Base-by-base conservation (phyloP, 2,888 invertebrate genomes). In the Clistopyga incitator region DNA sequence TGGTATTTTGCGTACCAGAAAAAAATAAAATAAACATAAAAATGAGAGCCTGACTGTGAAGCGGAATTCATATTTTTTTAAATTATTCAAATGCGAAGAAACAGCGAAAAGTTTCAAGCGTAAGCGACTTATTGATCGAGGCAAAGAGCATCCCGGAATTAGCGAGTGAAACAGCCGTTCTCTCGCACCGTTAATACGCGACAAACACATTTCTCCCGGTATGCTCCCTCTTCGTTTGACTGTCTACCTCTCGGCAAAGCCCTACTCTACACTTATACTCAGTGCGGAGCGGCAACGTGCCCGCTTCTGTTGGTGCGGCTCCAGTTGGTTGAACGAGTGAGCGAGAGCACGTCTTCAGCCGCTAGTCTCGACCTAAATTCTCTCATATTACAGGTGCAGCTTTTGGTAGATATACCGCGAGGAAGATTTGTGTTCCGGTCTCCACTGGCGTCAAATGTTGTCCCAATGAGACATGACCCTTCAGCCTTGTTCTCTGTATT, bases 351-450 rank as follows among this genome's bases (percentile, higher is more conserved):
- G 34, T 38, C 64, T 38, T 34, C 64, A 42, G 34, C 3, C 50
- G 50, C 50, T 50, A 0, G 29, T 29, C 50, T 29, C 68, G 68
- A 68, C 68, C 68, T 52, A 50, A 68, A 68, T 68, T 50, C 52
- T 50, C 68, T 50, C 20, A 50, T 52, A 52, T 50, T 68, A 68
- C 18, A 50, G 18, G 68, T 50, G 11, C 23, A 23, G 15, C 45
- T 3, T 3, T 8, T 1, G 10, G 8, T 8, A 10, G 1, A 38
- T 29, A 45, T 45, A 45, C 1, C 1, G 45, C 13, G 45, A 45
- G 45, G 45, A 45, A 15, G 45, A 45, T 45, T 13, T 45, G 45
- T 15, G 45, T 15, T 45, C 45, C 11, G 45, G 13, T 45, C 45
- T 8, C 15, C 13, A 45, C 13, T 45, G 45, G 45, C 11, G 45